Evolutionary conservation across 2,113 vertebrate species (phyloP), one percentile per base, ranked within the genome.

Genomic region (Nipponia nippon): DNA sequence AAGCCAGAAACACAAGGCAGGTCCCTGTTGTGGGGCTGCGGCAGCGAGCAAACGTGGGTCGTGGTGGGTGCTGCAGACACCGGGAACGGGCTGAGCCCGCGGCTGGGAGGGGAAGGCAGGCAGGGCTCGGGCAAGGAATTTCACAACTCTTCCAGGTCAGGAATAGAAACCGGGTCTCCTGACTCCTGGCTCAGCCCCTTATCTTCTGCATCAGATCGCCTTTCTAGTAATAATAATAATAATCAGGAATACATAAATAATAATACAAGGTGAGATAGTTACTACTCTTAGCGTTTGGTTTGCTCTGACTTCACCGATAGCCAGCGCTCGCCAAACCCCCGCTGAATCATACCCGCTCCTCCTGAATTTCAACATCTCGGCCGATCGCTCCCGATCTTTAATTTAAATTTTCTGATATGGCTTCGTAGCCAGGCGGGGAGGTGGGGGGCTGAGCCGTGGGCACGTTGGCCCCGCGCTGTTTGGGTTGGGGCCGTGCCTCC

Each of bases 161-260:
- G 95, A 95, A 96, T 96, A 95, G 96, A 95, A 97, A 91, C 81
- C 93, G 62, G 36, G 89, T 86, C 91, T 97, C 44, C 94, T 80
- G 88, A 47, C 93, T 95, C 71, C 88, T 61, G 79, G 13, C 87
- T 89, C 86, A 75, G 92, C 59, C 59, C 38, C 16, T 89, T 95
- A 93, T 95, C 95, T 21, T 44, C 83, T 3, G 10, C 61, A 93
- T 90, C 94, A 81, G 23, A 82, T 87, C 7, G 0, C 83, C 91
- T 96, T 97, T 97, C 96, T 96, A 94, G 95, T 96, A 95, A 97
- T 95, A 96, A 70, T 92, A 71, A 94, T 96, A 85, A 95, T 93
- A 16, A 91, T 46, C 95, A 77, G 93, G 95, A 72, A 79, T 91
- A 91, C 84, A 96, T 97, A 97, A 97, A 97, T 91, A 97, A 93